Base-by-base conservation (phyloP, 2,888 invertebrate genomes). In the Schizaphis graminum region DNA sequence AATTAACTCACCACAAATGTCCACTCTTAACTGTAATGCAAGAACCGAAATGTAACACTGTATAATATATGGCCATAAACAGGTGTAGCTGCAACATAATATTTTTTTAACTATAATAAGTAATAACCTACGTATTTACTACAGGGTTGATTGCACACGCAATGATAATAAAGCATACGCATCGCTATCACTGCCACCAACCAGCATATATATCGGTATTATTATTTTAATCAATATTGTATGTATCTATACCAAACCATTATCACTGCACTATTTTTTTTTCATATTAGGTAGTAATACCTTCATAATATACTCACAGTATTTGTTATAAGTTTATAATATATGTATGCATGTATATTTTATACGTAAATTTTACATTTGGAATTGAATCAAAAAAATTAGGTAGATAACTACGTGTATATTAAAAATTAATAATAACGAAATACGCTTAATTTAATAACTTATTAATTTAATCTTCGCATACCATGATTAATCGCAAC, bases 221-320 rank as follows among this genome's bases (percentile, higher is more conserved):
- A 35, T 77, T 35, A 77, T 35, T 77, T 35, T 77, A 77, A 77
- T 77, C 77, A 77, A 77, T 77, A 77, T 77, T 77, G 77, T 77
- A 77, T 35, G 77, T 77, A 57, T 13, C 16, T 53, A n/a, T 35
- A 35, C 21, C 8, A 77, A 26, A 16, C 35, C 35, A 21, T 8
- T 7, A 21, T 8, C 21, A 77, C 35, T 35, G 21, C 21, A 77
- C 8, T 77, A 35, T 35, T 21, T 35, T 21, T 35, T 35, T 7
- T 61, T 28, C 21, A 35, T 77, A 35, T 35, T 21, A n/a, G n/a
- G n/a, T n/a, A 77, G 35, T 77, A 77, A 77, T n/a, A n/a, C 77
- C 21, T 77, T 35, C 77, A 77, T 77, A 77, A 77, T 77, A 77
- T 77, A 77, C 8, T 8, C 8, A 77, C 35, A 77, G 35, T 35